Percentiles rank a stretch among this genome's conserved stretches.
These are phyloP conservation scores for Pseudochirops cupreus DNA, from an alignment of 2,797 vertebrate species.

Conservation along the genomic window DNA sequence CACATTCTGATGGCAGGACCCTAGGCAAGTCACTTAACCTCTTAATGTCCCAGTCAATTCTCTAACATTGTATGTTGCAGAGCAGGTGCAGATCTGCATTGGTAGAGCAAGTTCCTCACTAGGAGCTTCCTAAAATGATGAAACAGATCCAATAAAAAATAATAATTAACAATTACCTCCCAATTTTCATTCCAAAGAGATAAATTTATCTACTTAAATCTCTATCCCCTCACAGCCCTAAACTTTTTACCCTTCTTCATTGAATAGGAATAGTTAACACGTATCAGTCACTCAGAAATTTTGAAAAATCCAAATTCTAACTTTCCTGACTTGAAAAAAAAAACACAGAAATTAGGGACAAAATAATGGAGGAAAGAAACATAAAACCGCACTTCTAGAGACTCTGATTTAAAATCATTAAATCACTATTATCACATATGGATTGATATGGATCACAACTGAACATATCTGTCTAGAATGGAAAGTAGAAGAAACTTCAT, in stretches of 20 bases:
- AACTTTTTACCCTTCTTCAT: neutral
- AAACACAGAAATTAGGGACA: neutral
- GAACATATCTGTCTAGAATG: neutral
- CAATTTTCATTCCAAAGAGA: neutral
- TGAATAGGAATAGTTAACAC: neutral
- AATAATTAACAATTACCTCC: neutral
- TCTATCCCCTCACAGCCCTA: neutral
- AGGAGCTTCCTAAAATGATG: neutral
- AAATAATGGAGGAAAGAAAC: neutral
- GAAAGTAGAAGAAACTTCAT: neutral
- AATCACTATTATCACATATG: neutral
- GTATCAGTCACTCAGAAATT: conserved; percentile 25
- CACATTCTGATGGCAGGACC: neutral
- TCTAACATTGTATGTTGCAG: neutral
- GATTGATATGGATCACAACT: neutral
- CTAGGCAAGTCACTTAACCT: neutral
- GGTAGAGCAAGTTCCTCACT: neutral
- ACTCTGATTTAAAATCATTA: conserved; percentile 5
- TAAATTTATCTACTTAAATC: neutral
- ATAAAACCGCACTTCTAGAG: neutral
- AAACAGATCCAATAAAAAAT: neutral
- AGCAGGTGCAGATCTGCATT: neutral
- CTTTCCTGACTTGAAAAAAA: conserved; percentile 21
- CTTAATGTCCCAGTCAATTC: neutral
- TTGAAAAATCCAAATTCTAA: neutral